Evolutionary conservation across 2,113 vertebrate species (phyloP), one percentile per base, ranked within the genome.

Genomic region (Mustela lutreola): DNA sequence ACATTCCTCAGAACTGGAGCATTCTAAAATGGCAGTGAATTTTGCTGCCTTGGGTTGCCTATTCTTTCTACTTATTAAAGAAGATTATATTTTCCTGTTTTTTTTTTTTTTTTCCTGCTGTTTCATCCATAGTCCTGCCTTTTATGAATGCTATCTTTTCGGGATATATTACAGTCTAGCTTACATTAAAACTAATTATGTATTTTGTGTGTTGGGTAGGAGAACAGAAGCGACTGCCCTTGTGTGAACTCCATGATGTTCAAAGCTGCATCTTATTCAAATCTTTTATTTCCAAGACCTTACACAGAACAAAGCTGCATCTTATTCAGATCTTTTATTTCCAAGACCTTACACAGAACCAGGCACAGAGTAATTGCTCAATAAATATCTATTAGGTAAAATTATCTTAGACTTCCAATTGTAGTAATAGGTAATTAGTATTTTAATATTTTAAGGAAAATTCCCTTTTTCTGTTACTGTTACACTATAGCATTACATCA

Each of bases 361-460:
- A 91, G 58, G 45, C 10, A 53, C 60, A 85, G 58, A 82, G 26
- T 91, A 94, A 79, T 31, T 48, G 4, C 36, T 94, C 26, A 62
- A 48, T 82, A 62, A 75, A n/a, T 95, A 86, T 71, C 19, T 97
- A n/a, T 7, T 88, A 18, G 78, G 28, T 88, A 76, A 95, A 89
- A 79, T 67, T 11, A 76, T 73, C 45, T 92, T 88, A 36, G n/a
- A 5, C 84, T 93, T 96, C 21, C 22, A 50, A 42, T 15, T 39
- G 21, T n/a, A 33, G 45, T 67, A 45, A 89, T 71, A 67, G 11
- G 11, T 71, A 78, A 45, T 36, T 62, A 42, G 15, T 18, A 86
- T 80, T 81, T 90, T 83, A 63, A 36, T 80, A 75, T 58, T 73
- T 91, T 93, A 82, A 85, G n/a, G 33, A 89, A 19, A 53, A 0